Percentiles rank a stretch among this genome's conserved stretches.
phyloP scores from a whole-genome alignment of 2,888 invertebrate species.

The Acanthosepion esculentum region DNA sequence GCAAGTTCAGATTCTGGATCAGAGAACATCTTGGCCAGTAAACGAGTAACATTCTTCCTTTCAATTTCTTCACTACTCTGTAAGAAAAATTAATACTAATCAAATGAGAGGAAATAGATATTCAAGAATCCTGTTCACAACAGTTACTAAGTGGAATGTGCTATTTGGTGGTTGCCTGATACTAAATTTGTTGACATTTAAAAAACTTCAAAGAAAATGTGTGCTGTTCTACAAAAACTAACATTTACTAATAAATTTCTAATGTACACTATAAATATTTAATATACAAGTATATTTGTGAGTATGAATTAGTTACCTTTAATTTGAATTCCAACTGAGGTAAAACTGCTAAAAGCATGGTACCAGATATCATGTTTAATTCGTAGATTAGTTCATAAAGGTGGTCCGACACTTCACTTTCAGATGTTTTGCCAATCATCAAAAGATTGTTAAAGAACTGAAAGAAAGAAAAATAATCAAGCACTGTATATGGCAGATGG shows the following conservation, averaged over 20 bases:
- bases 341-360: constrained; percentile 88
- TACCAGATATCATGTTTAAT: constrained; percentile 92
- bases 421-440: constrained; percentile 88
- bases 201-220: no score
- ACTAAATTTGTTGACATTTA: no score
- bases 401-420: constrained; percentile 73
- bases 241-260: neutral
- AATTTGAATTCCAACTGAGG: constrained; percentile 95
- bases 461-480: constrained; percentile 49
- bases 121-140: no score
- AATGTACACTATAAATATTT: neutral
- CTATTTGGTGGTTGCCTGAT: no score
- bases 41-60: constrained; percentile 83
- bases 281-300: neutral
- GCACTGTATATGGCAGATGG: no score
- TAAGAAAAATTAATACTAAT: constrained; percentile 46
- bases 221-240: no score
- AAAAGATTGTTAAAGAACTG: constrained; percentile 97
- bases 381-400: constrained; percentile 97
- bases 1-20: constrained; percentile 93
- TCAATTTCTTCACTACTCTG: constrained; percentile 91
- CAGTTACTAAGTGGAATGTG: no score
- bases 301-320: constrained; percentile 67
- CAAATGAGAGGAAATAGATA: no score
- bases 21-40: constrained; percentile 96